These are phyloP conservation scores for Merluccius polli DNA, from an alignment of 2,797 vertebrate species.

Conservation along the genomic window DNA sequence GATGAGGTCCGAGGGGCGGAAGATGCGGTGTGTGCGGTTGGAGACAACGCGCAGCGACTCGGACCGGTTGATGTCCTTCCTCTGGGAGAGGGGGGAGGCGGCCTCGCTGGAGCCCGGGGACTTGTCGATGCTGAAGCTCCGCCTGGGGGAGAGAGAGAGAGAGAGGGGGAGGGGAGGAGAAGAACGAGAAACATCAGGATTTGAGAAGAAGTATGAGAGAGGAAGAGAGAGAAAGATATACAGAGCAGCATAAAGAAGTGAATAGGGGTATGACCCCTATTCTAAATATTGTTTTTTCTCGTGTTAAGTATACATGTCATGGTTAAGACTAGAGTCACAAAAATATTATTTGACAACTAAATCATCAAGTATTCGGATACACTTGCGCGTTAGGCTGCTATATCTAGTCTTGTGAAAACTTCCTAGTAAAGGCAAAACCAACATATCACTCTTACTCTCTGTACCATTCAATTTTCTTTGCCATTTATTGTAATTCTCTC, in stretches of 20 bases:
- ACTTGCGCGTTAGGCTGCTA: neutral
- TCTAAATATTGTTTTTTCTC: neutral
- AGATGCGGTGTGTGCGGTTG: conserved; percentile 85
- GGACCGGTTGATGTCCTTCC: conserved; percentile 89
- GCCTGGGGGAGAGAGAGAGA: conserved; percentile 58
- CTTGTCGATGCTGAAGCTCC: conserved; percentile 92
- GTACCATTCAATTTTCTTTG: neutral
- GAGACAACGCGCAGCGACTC: conserved; percentile 88
- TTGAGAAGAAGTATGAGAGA: neutral
- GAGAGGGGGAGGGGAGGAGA: neutral
- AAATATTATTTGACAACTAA: neutral
- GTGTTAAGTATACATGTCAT: neutral
- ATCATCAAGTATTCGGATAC: neutral
- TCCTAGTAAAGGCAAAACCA: neutral
- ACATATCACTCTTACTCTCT: neutral
- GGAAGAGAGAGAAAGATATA: neutral
- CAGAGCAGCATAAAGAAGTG: neutral
- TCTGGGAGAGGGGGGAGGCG: conserved; percentile 80
- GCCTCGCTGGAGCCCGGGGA: conserved; percentile 82
- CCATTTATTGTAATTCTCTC: neutral
- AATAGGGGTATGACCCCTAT: too few species aligned
- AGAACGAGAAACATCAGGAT: neutral
- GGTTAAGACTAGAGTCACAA: too few species aligned
- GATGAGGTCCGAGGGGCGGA: conserved; percentile 95
- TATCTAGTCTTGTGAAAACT: too few species aligned